Evolutionary conservation across 1,140 invertebrate species (phyloP).

Genomic region (Ceratoteleas bidentatus): DNA sequence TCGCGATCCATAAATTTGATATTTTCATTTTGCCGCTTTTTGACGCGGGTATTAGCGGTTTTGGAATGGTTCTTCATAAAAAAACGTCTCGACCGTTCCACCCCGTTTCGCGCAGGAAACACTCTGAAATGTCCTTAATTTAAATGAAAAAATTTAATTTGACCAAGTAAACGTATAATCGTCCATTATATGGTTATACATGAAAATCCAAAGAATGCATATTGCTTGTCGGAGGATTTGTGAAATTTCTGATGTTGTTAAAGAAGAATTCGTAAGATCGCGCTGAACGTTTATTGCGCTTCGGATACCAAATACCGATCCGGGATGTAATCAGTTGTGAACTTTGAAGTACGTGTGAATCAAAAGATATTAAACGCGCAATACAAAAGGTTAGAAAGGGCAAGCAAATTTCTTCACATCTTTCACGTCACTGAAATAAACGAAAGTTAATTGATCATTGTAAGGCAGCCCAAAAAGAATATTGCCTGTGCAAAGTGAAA

Average conservation of each 20-base stretch:
- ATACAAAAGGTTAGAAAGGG: slow-evolving; percentile 6
- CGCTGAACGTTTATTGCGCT: slow-evolving; percentile 12
- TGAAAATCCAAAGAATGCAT: neutral
- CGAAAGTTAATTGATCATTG: neutral
- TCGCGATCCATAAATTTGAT: neutral
- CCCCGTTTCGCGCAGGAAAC: neutral
- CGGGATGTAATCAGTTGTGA: slow-evolving; percentile 15
- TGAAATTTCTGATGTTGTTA: neutral
- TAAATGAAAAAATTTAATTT: neutral
- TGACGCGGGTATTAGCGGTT: neutral
- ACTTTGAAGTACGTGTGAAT: slow-evolving; percentile 15
- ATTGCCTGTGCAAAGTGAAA: no score
- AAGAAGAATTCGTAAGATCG: slow-evolving; percentile 12
- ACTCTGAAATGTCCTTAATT: neutral
- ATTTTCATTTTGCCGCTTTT: neutral
- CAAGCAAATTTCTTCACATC: slow-evolving; percentile 13
- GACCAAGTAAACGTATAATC: neutral
- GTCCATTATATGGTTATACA: neutral
- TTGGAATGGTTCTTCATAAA: neutral
- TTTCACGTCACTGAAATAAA: slow-evolving; percentile 2
- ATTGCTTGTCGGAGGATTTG: neutral
- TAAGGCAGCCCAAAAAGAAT: no score
- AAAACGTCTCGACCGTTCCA: neutral
- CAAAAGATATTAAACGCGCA: slow-evolving; percentile 12
- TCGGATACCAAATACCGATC: slow-evolving; percentile 21